Percentiles rank a stretch among this genome's conserved stretches.
These are phyloP conservation scores for Arnoldichthys spilopterus DNA, from an alignment of 2,797 vertebrate genomes.

Conservation along the genomic window DNA sequence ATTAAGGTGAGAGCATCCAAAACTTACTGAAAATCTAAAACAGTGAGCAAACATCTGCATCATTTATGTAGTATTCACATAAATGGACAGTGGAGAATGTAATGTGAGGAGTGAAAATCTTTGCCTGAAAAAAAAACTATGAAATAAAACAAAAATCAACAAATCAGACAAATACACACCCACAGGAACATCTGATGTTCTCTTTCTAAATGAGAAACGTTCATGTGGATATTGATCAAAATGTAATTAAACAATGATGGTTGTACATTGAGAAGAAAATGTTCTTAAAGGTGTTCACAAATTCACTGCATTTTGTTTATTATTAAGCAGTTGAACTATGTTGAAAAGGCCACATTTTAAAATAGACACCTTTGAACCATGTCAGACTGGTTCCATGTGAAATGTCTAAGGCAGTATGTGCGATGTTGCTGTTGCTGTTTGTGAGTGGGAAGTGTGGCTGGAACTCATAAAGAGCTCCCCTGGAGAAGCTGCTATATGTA, in stretches of 20 bases:
- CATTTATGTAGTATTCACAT: slow-evolving; percentile 50
- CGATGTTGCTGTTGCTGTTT: slow-evolving; percentile 18
- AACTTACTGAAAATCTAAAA: slow-evolving; percentile 35
- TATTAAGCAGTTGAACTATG: neutral
- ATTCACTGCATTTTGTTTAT: neutral
- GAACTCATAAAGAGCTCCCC: slow-evolving; percentile 30
- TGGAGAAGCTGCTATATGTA: slow-evolving; percentile 26
- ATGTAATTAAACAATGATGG: neutral
- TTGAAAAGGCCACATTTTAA: neutral
- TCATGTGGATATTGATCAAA: neutral
- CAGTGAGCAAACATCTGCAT: slow-evolving; percentile 35
- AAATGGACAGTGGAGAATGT: slow-evolving; percentile 58
- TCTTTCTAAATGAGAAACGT: slow-evolving; percentile 3
- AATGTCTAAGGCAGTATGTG: slow-evolving; percentile 19
- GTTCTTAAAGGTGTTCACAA: neutral
- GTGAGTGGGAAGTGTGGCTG: slow-evolving; percentile 49
- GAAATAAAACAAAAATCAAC: slow-evolving; percentile 58
- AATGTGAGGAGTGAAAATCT: slow-evolving; percentile 58
- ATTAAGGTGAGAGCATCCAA: slow-evolving; percentile 8
- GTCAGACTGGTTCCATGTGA: slow-evolving; percentile 12
- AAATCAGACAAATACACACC: slow-evolving; percentile 55
- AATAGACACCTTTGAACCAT: slow-evolving; percentile 2
- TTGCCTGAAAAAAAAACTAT: slow-evolving; percentile 39
- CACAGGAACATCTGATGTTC: slow-evolving; percentile 43
- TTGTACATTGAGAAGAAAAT: neutral